phyloP scores from a whole-genome alignment of 2,113 vertebrate genomes.

The Pedionomus torquatus region DNA sequence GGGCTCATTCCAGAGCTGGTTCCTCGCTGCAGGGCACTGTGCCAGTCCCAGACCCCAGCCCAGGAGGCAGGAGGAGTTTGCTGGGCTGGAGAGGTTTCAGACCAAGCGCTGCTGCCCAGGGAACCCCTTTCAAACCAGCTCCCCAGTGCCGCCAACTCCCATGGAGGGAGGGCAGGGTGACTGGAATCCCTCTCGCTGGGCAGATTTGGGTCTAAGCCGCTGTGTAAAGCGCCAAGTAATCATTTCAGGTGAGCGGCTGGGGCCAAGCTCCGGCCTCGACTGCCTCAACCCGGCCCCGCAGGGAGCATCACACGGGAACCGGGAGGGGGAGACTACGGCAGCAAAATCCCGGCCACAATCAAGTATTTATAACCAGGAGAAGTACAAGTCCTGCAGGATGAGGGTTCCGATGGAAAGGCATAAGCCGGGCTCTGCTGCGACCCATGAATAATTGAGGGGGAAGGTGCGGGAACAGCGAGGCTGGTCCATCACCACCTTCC shows the following conservation, averaged over 20 bases:
- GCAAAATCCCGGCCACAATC: background rate
- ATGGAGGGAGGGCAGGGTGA: background rate
- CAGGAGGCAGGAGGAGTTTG: background rate
- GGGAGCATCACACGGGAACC: fast-evolving
- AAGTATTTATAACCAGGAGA: background rate
- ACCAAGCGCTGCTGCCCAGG: background rate
- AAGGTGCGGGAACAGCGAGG: background rate
- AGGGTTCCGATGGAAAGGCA: background rate
- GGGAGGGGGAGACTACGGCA: fast-evolving
- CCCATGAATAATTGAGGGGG: background rate
- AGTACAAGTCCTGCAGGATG: background rate
- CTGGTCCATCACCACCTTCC: background rate
- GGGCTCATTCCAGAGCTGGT: background rate
- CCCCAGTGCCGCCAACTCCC: background rate
- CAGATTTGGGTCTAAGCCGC: background rate
- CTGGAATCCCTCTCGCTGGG: background rate
- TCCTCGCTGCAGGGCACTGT: background rate
- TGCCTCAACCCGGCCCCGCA: fast-evolving
- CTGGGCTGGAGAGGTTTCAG: background rate
- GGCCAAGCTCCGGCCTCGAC: background rate
- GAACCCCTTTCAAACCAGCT: background rate
- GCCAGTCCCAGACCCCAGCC: background rate
- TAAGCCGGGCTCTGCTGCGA: background rate
- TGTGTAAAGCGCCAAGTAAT: background rate
- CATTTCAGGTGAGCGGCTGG: background rate